Evolutionary conservation across 2,888 invertebrate genomes (phyloP), one percentile per base, ranked within the genome.

Genomic region (Diachrysia chrysitis): DNA sequence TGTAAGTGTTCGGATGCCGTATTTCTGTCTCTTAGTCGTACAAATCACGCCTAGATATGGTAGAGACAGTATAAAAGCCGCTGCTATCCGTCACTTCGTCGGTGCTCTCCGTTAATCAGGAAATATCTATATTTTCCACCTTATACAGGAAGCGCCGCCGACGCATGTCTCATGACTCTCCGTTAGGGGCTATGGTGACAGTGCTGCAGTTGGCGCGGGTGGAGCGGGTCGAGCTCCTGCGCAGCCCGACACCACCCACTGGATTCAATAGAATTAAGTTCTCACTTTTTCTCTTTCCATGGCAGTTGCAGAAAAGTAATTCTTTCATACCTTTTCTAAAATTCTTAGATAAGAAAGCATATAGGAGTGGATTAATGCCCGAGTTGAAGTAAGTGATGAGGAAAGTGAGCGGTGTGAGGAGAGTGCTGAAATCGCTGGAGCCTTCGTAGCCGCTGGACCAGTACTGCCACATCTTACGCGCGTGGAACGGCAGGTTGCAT

Each of bases 401-500:
- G 91, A 98, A 98, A 25, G 98, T 98, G 71, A 98, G 96, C 0
- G 98, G 98, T 12, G 98, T 98, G 71, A 98, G 95, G 19, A 98
- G 93, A 9, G 97, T 97, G 85, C 97, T 97, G 88, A 98, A 97
- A 85, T 97, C 96, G 72, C 97, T 96, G 83, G 96, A 96, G 72
- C 97, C 97, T 77, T 96, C 95, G 90, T 97, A 97, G 73, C 96
- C 96, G 61, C 95, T 95, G 75, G 96, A 96, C 97, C 97, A 98
- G 90, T 98, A 97, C 87, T 98, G 97, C 97, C 98, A 98, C 96
- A 98, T 96, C 89, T 98, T 98, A 46, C 98, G 96, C 0, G 97
- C 97, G 92, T 99, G 98, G 92, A 98, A 98, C 0, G 99, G 99
- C 72, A 99, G 94, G 90, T 98, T 98, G 93, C 98, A 98, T 46